Base-by-base conservation (phyloP, 1,140 invertebrate species). In the Apis dorsata region DNA sequence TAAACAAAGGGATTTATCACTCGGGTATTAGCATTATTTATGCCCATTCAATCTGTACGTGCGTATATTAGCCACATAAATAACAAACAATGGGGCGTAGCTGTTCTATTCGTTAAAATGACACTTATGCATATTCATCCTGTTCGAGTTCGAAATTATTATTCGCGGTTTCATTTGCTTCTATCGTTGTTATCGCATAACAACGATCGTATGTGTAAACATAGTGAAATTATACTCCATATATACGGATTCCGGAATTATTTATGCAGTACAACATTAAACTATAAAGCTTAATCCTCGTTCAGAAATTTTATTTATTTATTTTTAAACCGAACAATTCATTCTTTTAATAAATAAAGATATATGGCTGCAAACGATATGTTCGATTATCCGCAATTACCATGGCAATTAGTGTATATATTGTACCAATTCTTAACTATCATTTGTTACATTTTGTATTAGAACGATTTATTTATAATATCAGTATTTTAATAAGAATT, bases 61-160 rank as follows among this genome's bases (percentile, higher is more conserved):
- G 71, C 79, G 17, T 72, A 71, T 53, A 57, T 19, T n/a, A 57
- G 49, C n/a, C 51, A 9, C 51, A 57, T 65, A 66, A 44, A 65
- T 75, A 75, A 73, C 28, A 55, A n/a, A 65, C 69, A 65, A 63
- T 81, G n/a, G 49, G 11, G 49, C 17, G 28, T 9, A 10, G 21
- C 57, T n/a, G 5, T 75, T 24, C 28, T 57, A 74, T 21, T 63
- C 62, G 70, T 81, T 74, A 65, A 74, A 73, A 80, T 28, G 79
- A 55, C 28, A 81, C 53, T 74, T 63, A 81, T 74, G 53, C 79
- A 81, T 81, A 81, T 81, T 81, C 71, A 81, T 79, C 53, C 44
- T 7, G 24, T 62, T n/a, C 66, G 44, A 28, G 68, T 9, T 79
- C 55, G 65, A 63, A 62, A 71, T 79, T 79, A 79, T 79, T 74